phyloP scores from a whole-genome alignment of 2,888 invertebrate genomes.

The Sclerodermus sp. region DNA sequence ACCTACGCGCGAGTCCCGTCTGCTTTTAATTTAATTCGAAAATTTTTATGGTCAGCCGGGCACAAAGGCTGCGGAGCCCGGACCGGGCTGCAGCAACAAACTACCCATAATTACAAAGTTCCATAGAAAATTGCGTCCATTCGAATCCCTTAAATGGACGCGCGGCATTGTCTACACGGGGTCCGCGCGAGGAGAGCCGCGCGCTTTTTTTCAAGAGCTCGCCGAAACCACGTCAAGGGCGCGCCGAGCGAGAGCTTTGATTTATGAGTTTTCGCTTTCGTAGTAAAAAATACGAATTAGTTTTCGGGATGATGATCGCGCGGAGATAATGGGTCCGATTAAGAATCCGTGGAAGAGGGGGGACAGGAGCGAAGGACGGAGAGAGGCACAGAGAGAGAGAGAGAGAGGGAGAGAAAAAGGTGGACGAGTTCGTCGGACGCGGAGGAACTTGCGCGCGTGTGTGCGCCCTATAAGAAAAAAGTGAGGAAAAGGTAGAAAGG shows the following conservation, averaged over 20 bases:
- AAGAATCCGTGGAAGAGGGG: conserved; percentile 47
- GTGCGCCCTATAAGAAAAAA: conserved; percentile 6
- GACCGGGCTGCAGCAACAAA: conserved; percentile 48
- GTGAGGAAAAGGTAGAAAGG: neutral
- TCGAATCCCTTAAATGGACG: conserved; percentile 56
- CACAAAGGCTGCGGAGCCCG: conserved; percentile 27
- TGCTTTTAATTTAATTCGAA: conserved; percentile 49
- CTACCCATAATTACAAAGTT: conserved; percentile 58
- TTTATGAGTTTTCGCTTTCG: conserved; percentile 58
- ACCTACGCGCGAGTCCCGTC: conserved; percentile 5
- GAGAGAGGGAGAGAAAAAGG: conserved; percentile 22
- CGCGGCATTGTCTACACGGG: conserved; percentile 46
- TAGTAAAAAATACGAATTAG: conserved; percentile 57
- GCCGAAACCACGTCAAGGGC: conserved; percentile 2
- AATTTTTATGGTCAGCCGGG: conserved; percentile 46
- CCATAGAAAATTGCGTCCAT: conserved; percentile 58
- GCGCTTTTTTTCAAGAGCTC: conserved; percentile 9
- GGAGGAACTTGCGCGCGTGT: conserved; percentile 14
- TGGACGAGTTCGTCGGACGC: conserved; percentile 12
- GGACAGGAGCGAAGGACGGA: conserved; percentile 3
- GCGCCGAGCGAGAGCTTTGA: conserved; percentile 46
- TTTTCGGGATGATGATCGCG: conserved; percentile 57
- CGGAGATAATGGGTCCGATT: conserved; percentile 57
- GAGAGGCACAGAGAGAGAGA: conserved; percentile 11
- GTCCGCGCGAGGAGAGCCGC: conserved; percentile 13